Evolutionary conservation across 2,113 vertebrate genomes (phyloP), one percentile per base, ranked within the genome.

Genomic region (Melanostigma gelatinosum): DNA sequence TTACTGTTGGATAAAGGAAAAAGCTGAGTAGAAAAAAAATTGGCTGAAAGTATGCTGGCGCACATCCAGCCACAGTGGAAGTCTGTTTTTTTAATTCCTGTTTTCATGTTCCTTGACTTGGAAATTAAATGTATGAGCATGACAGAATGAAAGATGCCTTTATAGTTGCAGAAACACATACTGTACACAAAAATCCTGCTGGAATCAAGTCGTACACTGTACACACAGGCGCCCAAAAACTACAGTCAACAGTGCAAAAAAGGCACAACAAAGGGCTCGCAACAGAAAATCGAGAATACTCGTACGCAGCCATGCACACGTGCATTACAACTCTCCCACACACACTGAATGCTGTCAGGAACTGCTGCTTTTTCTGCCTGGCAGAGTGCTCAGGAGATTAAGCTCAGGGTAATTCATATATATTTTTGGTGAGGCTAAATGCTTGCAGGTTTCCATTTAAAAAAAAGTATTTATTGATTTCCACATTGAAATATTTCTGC

Each of bases 61-160:
- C 79, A 80, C 77, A 89, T 89, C 79, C 90, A 91, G 87, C 86
- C 89, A 88, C 85, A 83, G 79, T 88, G 78, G 80, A 91, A 86
- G 86, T 87, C 82, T 90, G 67, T 88, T 94, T 24, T 84, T 91
- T 85, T 78, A 88, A 87, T 90, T 93, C 75, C 77, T 89, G 81
- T 94, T 93, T 93, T 93, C 88, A 93, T 93, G 87, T 93, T 94
- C 91, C 80, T 83, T 86, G 81, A 93, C 87, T 92, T 90, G 71
- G 77, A 90, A 93, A 95, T 94, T 88, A 88, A 94, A 94, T 94
- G 93, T 92, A 93, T 94, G 91, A 85, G 91, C 91, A 87, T 93
- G 82, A 88, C 89, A 81, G 76, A 85, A 86, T 85, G 83, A 79
- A 80, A 91, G 85, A 87, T 85, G 86, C 77, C 77, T 86, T 87